Conservation (phyloP, 2,888 invertebrate genomes). For the Tenthredo distinguenda region DNA sequence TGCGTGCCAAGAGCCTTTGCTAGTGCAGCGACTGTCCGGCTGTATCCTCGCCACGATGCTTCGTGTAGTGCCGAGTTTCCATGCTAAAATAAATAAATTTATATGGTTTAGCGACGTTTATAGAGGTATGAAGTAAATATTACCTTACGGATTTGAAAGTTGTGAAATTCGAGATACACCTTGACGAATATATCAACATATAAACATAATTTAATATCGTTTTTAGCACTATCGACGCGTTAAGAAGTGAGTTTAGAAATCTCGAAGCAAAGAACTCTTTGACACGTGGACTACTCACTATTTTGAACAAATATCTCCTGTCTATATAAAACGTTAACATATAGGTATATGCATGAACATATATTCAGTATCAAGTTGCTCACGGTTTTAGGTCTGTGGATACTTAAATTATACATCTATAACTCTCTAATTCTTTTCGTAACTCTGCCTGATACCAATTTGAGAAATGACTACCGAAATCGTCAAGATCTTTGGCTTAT, state of each 20-base stretch:
- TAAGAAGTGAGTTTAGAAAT: not conserved
- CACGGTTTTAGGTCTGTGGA: not conserved
- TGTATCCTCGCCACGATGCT: constrained; percentile 97
- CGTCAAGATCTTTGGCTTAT: not conserved
- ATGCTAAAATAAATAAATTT: constrained; percentile 82
- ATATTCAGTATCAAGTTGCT: constrained; percentile 41
- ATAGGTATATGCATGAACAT: not conserved
- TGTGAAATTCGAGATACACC: not conserved
- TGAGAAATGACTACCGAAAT: constrained; percentile 21
- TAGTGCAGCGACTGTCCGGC: constrained; percentile 88
- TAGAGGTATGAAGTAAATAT: not conserved
- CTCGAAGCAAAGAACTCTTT: not conserved
- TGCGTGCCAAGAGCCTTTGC: constrained; percentile 84
- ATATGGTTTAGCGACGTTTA: not conserved
- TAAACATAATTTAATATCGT: not conserved
- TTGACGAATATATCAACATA: not conserved
- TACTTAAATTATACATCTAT: not conserved
- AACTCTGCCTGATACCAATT: not conserved
- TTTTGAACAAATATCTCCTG: constrained; percentile 1
- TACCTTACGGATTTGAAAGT: not conserved
- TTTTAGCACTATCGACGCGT: not conserved
- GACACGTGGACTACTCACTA: not conserved
- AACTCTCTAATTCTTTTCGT: constrained; percentile 1
- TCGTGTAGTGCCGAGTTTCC: constrained; percentile 97
- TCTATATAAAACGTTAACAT: not conserved